These are phyloP conservation scores for Tachyglossus aculeatus DNA, from an alignment of 2,797 vertebrate genomes.

Conservation along the genomic window DNA sequence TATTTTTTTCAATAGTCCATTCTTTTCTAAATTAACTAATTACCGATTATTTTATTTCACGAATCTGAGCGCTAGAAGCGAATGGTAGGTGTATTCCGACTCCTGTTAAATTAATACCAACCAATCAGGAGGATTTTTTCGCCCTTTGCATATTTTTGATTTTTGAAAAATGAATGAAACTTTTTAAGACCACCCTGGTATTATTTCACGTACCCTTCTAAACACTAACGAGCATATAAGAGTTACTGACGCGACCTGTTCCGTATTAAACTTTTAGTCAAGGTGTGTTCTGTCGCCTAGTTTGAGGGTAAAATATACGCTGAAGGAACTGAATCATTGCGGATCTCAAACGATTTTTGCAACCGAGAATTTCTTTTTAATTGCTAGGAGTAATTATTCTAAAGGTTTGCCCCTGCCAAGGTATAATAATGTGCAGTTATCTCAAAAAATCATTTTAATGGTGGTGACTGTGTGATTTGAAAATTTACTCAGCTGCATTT, in stretches of 20 bases:
- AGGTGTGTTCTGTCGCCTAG: constrained; percentile 6
- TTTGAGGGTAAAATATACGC: constrained; percentile 14
- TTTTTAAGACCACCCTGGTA: constrained; percentile 3
- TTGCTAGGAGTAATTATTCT: constrained; percentile 1
- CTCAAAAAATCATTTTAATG: constrained; percentile 10
- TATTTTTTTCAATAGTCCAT: constrained; percentile 18
- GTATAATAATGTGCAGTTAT: constrained; percentile 5
- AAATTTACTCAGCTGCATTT: constrained; percentile 9
- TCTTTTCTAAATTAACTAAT: constrained; percentile 55
- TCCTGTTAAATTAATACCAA: constrained; percentile 19
- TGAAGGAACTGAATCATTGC: constrained; percentile 12
- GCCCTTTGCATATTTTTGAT: constrained; percentile 42
- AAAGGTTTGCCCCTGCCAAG: neutral
- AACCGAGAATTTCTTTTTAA: neutral
- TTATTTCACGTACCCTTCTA: neutral
- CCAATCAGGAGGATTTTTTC: neutral
- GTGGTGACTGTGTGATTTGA: constrained; percentile 20
- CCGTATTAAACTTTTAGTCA: constrained; percentile 15
- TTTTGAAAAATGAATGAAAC: constrained; percentile 8
- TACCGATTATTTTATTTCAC: constrained; percentile 30
- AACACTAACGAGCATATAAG: constrained; percentile 13
- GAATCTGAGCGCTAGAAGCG: constrained; percentile 19
- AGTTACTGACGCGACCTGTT: constrained; percentile 3
- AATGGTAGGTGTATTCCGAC: constrained; percentile 18
- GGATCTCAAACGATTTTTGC: constrained; percentile 19